Base-by-base conservation (phyloP, 1,140 invertebrate genomes). In the Drosophila truncata region DNA sequence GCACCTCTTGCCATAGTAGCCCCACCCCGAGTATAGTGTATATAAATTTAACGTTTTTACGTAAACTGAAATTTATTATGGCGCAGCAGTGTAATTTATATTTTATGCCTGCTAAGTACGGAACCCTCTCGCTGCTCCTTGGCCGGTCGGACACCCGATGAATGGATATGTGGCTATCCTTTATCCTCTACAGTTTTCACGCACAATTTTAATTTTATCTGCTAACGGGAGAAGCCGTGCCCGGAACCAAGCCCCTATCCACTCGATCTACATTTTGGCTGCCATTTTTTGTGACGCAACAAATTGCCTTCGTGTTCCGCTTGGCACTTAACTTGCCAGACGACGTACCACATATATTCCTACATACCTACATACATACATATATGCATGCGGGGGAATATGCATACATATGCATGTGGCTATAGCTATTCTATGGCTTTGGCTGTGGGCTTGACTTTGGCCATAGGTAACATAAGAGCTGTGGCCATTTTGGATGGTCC, bases 1-100 rank as follows among this genome's bases (percentile, higher is more conserved):
- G n/a, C n/a, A n/a, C 59, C 44, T 37, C 37, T 18, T 8, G 27
- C 61, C 16, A 8, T 25, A 27, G 25, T 25, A 31, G 10, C 44
- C 10, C 31, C 35, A 11, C 18, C 20, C 27, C 35, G 20, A 13
- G 20, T 44, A 58, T 57, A 59, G 80, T 80, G 83, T 86, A 80
- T 87, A 88, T 87, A 90, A 79, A 90, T 90, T 90, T 85, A 90
- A 80, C 84, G 84, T 88, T 88, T 88, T 88, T 88, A 88, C 84
- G 70, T 78, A 88, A 88, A 88, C 85, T 90, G 82, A 90, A 90
- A 90, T 90, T 90, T 90, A 90, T 90, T 90, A 80, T 82, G 78
- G 85, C 86, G 85, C 85, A 91, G 71, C 65, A 67, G 82, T 80
- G 85, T 90, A 90, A 90, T 90, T 91, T 90, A 90, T 90, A 90